These are phyloP conservation scores for Pristionchus mayeri DNA, from an alignment of 2,888 invertebrate genomes.

Conservation along the genomic window DNA sequence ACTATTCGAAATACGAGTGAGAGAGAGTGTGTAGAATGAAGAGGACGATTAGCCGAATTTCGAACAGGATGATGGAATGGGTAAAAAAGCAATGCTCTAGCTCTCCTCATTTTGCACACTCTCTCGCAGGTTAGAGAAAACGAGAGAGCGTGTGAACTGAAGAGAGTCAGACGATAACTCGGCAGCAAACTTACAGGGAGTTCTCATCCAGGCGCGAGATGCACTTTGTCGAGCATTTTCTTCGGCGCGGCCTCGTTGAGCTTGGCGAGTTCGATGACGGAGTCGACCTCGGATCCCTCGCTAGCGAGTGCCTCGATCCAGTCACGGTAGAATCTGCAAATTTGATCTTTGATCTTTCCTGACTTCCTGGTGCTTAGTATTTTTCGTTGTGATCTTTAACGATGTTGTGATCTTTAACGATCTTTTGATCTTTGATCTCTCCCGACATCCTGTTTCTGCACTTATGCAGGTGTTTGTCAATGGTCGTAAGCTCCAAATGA, in stretches of 20 bases:
- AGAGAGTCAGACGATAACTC: no score
- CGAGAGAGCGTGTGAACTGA: no score
- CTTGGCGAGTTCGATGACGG: conserved; percentile 4
- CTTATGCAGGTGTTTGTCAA: not conserved
- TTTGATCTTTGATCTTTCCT: conserved; percentile 7
- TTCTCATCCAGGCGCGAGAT: not conserved
- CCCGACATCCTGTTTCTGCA: not conserved
- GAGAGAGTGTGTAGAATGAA: no score
- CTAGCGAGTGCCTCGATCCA: conserved; percentile 44
- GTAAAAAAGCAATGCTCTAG: not conserved
- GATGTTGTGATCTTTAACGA: not conserved
- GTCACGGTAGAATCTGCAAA: conserved; percentile 48
- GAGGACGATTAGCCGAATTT: no score
- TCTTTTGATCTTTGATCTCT: not conserved
- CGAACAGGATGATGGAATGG: no score
- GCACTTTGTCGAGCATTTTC: conserved; percentile 24
- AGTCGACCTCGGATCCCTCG: conserved; percentile 33
- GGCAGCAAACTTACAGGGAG: not conserved
- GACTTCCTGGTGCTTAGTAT: not conserved
- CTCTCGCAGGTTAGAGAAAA: no score
- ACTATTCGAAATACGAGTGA: no score
- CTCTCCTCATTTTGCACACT: not conserved
- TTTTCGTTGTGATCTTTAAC: not conserved
- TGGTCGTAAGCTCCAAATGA: not conserved
- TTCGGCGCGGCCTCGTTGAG: conserved; percentile 7